A percentile compares a stretch with the other conserved stretches of the same genome.
phyloP scores from a whole-genome alignment of 2,113 vertebrate species.

The Sapajus apella region DNA sequence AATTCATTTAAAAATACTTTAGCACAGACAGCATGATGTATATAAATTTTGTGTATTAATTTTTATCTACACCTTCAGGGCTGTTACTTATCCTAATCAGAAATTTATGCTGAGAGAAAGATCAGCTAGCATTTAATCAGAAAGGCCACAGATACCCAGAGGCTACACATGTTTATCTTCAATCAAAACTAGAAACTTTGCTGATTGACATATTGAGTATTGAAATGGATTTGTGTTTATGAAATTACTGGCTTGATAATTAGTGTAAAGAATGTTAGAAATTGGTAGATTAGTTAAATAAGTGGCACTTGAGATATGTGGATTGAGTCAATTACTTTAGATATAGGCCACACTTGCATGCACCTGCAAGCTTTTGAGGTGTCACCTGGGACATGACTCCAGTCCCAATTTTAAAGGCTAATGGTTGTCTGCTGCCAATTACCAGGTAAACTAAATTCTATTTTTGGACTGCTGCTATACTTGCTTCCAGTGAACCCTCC shows the following conservation, averaged over 20 bases:
- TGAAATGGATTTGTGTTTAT: slow-evolving; percentile 1
- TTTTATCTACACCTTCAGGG: slow-evolving; percentile 19
- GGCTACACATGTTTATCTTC: not conserved
- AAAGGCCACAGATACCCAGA: slow-evolving; percentile 3
- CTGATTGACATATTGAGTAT: slow-evolving; percentile 20
- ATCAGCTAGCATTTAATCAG: not conserved
- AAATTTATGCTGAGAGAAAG: not conserved
- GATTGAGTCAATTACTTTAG: not conserved
- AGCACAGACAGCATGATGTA: not conserved
- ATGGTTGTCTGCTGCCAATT: not conserved
- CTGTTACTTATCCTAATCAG: slow-evolving; percentile 24
- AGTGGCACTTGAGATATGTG: not conserved
- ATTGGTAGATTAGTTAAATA: not conserved
- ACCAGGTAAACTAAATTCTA: not conserved
- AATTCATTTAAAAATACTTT: slow-evolving; percentile 24
- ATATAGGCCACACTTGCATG: not conserved
- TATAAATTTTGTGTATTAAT: slow-evolving; percentile 16
- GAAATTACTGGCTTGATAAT: not conserved
- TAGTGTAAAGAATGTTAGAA: not conserved
- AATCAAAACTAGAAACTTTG: not conserved
- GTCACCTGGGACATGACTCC: not conserved
- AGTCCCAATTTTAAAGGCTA: not conserved
- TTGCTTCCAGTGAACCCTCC: not conserved
- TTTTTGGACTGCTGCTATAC: not conserved
- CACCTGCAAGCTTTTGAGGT: not conserved